Percentiles rank a stretch among this genome's conserved stretches.
Evolutionary conservation across 2,888 invertebrate genomes (phyloP).

Genomic region (Steromphala cineraria): DNA sequence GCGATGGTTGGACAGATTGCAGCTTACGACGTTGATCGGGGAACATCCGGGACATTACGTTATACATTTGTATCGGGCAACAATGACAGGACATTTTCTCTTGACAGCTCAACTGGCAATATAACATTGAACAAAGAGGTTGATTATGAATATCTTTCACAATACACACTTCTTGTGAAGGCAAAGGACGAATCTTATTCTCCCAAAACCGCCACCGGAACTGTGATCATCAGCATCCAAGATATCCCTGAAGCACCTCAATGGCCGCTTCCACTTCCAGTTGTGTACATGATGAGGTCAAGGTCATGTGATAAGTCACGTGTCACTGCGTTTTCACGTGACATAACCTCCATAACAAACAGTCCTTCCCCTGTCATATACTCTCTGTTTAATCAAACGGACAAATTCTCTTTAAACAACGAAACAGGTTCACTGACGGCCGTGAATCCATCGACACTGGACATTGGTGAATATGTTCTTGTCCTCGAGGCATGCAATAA

Average conservation of each 20-base stretch:
- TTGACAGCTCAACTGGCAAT: constrained; percentile 25
- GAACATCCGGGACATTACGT: constrained; percentile 36
- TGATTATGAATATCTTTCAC: constrained; percentile 23
- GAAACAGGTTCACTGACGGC: constrained; percentile 29
- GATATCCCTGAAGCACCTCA: constrained; percentile 40
- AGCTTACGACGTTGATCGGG: constrained; percentile 37
- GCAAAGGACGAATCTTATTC: constrained; percentile 35
- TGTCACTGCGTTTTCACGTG: constrained; percentile 29
- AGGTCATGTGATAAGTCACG: constrained; percentile 24
- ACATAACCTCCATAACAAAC: constrained; percentile 27
- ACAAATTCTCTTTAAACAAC: constrained; percentile 29
- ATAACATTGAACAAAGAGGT: constrained; percentile 22
- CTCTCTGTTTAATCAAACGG: constrained; percentile 27
- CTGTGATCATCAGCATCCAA: constrained; percentile 27
- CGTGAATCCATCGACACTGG: neutral
- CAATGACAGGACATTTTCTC: neutral
- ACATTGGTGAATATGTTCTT: constrained; percentile 3
- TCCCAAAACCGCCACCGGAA: constrained; percentile 23
- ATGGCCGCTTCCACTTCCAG: constrained; percentile 35
- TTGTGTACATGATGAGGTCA: constrained; percentile 29
- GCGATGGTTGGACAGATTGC: constrained; percentile 24
- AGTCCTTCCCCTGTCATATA: constrained; percentile 28
- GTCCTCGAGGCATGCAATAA: constrained; percentile 31
- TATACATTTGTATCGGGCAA: constrained; percentile 24
- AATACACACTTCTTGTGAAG: constrained; percentile 16